Evolutionary conservation across 2,113 vertebrate species (phyloP), one percentile per base, ranked within the genome.

Genomic region (Corvus cornix): DNA sequence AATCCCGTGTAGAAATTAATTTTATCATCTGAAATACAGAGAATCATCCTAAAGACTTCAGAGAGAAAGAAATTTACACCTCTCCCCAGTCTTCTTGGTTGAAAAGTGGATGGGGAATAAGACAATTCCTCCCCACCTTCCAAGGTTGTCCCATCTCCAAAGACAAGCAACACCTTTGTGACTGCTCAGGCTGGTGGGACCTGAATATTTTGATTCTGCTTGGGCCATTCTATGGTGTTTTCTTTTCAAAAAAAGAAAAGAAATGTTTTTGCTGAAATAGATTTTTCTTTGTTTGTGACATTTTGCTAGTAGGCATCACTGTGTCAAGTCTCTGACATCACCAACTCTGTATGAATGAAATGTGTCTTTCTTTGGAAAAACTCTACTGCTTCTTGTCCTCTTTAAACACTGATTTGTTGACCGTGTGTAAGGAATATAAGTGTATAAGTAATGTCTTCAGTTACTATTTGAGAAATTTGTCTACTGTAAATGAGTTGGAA

Each of bases 401-500:
- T 75, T 90, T 35, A 90, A 85, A 75, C 8, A 52, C 8, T 13
- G 35, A 30, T 80, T 69, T 77, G 21, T 56, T 69, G 23, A 48
- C 8, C 0, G 0, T 13, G 4, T 30, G 22, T 68, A 37, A 78
- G 16, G 30, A 72, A 21, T 63, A 6, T 16, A 56, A 69, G 1
- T 24, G 15, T 62, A 10, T 22, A 66, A 78, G 9, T 55, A 60
- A 72, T 56, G 23, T 60, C 28, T 78, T 43, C 53, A 64, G 17
- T 30, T 66, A 28, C 13, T 52, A 35, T 35, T 78, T 81, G 55
- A 60, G 37, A 95, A 60, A 69, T 82, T 43, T n/a, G 69, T 49
- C 51, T 74, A 13, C 11, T 64, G 11, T 55, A 68, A 56, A 80
- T 37, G 41, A 41, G 18, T 30, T 90, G 59, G 46, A 83, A 58